phyloP scores from a whole-genome alignment of 2,113 vertebrate genomes.

The Dendropsophus ebraccatus region DNA sequence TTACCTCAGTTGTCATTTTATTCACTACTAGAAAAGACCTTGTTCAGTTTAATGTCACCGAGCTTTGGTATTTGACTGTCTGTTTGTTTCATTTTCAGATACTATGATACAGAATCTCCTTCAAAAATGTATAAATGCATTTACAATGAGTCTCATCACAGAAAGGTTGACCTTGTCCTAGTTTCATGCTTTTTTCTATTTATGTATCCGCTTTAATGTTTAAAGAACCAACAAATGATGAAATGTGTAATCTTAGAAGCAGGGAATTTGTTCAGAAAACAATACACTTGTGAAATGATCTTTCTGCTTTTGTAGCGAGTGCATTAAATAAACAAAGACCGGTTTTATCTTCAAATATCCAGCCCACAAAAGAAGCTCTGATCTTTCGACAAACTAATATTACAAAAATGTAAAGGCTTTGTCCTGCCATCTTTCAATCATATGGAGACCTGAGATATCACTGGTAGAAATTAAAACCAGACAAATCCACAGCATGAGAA shows the following conservation, averaged over 20 bases:
- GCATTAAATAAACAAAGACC: constrained; percentile 48
- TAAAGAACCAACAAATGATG: constrained; percentile 32
- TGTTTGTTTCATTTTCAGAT: constrained; percentile 38
- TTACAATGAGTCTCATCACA: constrained; percentile 40
- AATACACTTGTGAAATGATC: constrained; percentile 53
- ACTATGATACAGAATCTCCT: constrained; percentile 22
- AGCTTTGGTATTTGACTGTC: constrained; percentile 16
- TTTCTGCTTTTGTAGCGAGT: constrained; percentile 38
- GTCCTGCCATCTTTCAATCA: constrained; percentile 44
- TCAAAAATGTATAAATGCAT: constrained; percentile 41
- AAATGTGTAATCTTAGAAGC: constrained; percentile 38
- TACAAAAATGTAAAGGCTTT: constrained; percentile 42
- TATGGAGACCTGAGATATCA: constrained; percentile 1
- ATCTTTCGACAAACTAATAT: constrained; percentile 55
- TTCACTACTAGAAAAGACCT: background rate
- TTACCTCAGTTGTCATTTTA: background rate
- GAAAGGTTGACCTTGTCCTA: constrained; percentile 36
- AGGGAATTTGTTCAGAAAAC: constrained; percentile 23
- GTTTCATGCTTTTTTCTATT: constrained; percentile 33
- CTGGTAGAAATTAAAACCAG: constrained; percentile 41
- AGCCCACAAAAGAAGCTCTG: constrained; percentile 41
- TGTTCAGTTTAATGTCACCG: background rate
- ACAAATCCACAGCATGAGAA: constrained; percentile 24
- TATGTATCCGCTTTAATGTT: constrained; percentile 51
- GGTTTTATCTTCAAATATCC: constrained; percentile 46